Evolutionary conservation across 1,140 invertebrate genomes (phyloP), one percentile per base, ranked within the genome.

Genomic region (Camponotus pennsylvanicus): DNA sequence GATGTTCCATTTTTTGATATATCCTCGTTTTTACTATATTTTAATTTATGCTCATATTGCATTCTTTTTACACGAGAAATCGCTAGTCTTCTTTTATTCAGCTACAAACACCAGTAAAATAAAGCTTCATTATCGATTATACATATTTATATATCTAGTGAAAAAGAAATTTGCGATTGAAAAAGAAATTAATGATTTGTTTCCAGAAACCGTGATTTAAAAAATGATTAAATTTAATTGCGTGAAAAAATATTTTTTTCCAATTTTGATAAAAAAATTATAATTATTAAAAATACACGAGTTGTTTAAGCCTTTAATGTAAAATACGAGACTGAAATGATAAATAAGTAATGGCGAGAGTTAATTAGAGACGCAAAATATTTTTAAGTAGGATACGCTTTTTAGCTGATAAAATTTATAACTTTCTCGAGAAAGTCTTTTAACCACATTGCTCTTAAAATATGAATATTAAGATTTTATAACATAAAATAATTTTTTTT

Each of bases 1-100:
- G 79, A 82, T 61, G 40, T 73, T 82, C 27, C 27, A 27, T 27
- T 27, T 27, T 27, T 83, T 8, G 55, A 55, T 55, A 82, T 82
- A 73, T 27, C 21, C 55, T 40, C 52, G 40, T n/a, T 83, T 83
- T 61, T 21, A 27, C 27, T 45, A 77, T 34, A 42, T n/a, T 8
- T 42, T 52, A 15, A 37, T 76, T 61, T 7, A 76, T 37, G 5
- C 59, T 59, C 37, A 9, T 27, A 42, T 75, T 42, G 55, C 34
- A 6, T 40, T 45, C 27, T 45, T 45, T 45, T 73, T 21, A 34
- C 45, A 71, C 0, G 27, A 71, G 21, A 37, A 6, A 7, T 52
- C 4, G 11, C 9, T 57, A 1, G 8, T 57, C 8, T 73, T 40
- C 49, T 7, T 73, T 42, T 34, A 52, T 52, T 32, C 45, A 52